Evolutionary conservation across 2,888 invertebrate genomes (phyloP), one percentile per base, ranked within the genome.

Genomic region (Zele albiditarsus): DNA sequence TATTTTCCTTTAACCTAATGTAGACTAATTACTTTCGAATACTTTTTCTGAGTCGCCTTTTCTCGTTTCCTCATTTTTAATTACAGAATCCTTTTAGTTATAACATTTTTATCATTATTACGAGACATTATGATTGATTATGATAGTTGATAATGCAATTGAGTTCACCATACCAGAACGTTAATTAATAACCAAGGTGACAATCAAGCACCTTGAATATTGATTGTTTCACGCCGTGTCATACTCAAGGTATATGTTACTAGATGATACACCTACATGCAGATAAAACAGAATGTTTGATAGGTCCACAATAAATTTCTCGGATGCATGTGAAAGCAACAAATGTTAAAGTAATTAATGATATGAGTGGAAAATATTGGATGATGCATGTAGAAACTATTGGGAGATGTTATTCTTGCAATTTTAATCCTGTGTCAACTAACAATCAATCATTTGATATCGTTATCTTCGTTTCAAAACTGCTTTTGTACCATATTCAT

Each of bases 401-500:
- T 66, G 3, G 33, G 8, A 33, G 10, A 23, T 25, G 20, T 25
- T 6, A 6, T 25, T 23, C 14, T 14, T 23, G 6, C 66, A 23
- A 12, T 46, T 6, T 12, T 66, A 33, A n/a, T n/a, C 14, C 23
- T 68, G 23, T 20, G n/a, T 49, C 68, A 68, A 46, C 23, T 10
- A n/a, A 68, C 33, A 20, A 67, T 68, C 53, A 20, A 68, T 68
- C 53, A 68, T n/a, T 14, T 14, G 27, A 27, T 38, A 67, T 67
- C 10, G 12, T 4, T 57, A 12, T 57, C 5, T 57, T 3, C 12
- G 57, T 25, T 46, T n/a, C 42, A 12, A 31, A 65, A 12, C 33
- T 65, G 33, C 65, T 14, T 31, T 12, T 16, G 28, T 65, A 25
- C 23, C 31, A 66, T 65, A 33, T 38, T 23, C 38, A 33, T 65